Evolutionary conservation across 64 coral and sea anemone species (phyloP).

Genomic region (Porites lutea): DNA sequence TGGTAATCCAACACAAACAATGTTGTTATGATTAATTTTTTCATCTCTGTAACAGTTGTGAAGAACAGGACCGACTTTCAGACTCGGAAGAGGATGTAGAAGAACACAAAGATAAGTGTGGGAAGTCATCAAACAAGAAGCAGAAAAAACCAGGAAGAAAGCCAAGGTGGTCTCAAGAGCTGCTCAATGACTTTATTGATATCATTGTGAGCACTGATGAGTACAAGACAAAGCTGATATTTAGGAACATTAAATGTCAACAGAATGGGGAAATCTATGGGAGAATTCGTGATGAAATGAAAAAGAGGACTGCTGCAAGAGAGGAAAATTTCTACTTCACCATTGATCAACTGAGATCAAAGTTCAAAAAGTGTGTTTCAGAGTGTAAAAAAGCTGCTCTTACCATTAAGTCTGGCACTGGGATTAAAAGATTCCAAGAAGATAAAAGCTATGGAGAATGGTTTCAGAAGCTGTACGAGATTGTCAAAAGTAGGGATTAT

Average conservation of each 20-base stretch:
- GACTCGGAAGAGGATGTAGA: conserved; percentile 16
- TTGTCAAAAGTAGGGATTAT: conserved; percentile 71
- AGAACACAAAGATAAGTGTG: background rate
- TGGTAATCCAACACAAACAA: background rate
- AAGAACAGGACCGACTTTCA: background rate
- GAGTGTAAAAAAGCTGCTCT: conserved; percentile 73
- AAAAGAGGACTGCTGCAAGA: conserved; percentile 40
- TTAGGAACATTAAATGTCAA: conserved; percentile 47
- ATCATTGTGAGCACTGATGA: conserved; percentile 46
- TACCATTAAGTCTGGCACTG: conserved; percentile 76
- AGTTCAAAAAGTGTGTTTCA: conserved; percentile 74
- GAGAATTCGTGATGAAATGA: conserved; percentile 43
- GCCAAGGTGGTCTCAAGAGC: conserved; percentile 29
- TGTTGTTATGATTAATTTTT: background rate
- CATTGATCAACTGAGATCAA: conserved; percentile 54
- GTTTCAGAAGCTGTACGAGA: conserved; percentile 57
- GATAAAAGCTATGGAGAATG: conserved; percentile 62
- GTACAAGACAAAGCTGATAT: conserved; percentile 42
- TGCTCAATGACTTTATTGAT: conserved; percentile 53
- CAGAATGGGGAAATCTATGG: conserved; percentile 50
- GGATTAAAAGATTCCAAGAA: conserved; percentile 64
- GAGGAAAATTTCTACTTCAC: conserved; percentile 51
- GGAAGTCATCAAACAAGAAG: conserved; percentile 37
- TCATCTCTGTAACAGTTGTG: background rate
- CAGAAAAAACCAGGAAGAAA: conserved; percentile 34